Evolutionary conservation across 2,113 vertebrate species (phyloP).

Genomic region (Numida meleagris): DNA sequence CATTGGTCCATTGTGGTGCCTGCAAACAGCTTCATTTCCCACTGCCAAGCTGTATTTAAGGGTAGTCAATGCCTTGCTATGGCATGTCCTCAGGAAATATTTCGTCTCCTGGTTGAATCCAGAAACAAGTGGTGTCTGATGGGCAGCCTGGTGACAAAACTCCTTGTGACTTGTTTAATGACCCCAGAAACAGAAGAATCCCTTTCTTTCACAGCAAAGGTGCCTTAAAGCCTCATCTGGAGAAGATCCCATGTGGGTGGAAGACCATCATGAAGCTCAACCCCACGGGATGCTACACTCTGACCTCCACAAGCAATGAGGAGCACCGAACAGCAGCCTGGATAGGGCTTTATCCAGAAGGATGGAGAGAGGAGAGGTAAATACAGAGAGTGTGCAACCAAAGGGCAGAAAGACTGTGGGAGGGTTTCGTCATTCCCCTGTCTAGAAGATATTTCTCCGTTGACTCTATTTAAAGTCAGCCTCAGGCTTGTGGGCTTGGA

Average conservation of each 20-base stretch:
- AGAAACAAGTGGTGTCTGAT: background rate
- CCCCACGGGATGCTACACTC: background rate
- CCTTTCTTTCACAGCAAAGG: background rate
- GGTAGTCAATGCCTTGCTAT: background rate
- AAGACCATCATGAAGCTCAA: background rate
- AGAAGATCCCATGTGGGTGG: background rate
- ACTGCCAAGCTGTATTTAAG: background rate
- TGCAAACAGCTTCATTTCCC: background rate
- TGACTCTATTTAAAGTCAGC: conserved; percentile 70
- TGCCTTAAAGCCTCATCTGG: background rate
- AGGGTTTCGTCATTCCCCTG: conserved; percentile 42
- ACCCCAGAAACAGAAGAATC: background rate
- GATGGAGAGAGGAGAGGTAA: background rate
- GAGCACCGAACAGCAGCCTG: background rate
- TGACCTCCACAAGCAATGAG: background rate
- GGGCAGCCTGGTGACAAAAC: background rate
- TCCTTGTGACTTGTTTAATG: background rate
- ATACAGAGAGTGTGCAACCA: background rate
- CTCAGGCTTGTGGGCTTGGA: conserved; percentile 46
- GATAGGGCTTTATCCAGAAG: background rate
- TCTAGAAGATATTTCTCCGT: conserved; percentile 68
- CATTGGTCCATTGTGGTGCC: background rate
- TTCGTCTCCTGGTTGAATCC: background rate
- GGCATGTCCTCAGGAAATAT: background rate
- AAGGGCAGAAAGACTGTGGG: background rate